Percentiles rank a stretch among this genome's conserved stretches.
phyloP scores from a whole-genome alignment of 2,113 vertebrate genomes.

The Andinoacara biseriatus region DNA sequence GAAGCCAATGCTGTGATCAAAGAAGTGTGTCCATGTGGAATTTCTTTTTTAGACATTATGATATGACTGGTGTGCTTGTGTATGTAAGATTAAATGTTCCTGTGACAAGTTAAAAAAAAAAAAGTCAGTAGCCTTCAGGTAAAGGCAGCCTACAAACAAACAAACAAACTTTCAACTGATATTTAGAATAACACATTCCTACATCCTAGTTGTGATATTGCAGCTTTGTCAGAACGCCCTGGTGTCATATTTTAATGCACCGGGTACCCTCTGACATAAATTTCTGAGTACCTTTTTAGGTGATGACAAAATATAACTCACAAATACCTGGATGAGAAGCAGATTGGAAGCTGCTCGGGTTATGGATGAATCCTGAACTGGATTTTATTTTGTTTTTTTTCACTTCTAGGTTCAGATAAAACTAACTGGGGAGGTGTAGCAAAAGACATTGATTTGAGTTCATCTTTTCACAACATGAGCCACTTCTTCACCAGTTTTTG shows the following conservation, averaged over 20 bases:
- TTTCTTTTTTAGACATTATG: slow-evolving; percentile 48
- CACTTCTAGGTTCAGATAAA: not conserved
- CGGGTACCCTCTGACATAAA: no score
- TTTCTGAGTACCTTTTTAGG: no score
- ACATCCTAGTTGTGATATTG: not conserved
- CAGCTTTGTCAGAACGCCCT: not conserved
- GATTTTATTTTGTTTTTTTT: not conserved
- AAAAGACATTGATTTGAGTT: not conserved
- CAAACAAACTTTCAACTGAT: not conserved
- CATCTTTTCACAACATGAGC: not conserved
- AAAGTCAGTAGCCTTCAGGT: not conserved
- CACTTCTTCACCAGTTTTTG: not conserved
- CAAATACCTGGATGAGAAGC: not conserved
- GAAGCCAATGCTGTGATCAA: slow-evolving; percentile 70
- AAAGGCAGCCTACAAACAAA: not conserved
- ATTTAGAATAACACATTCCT: not conserved
- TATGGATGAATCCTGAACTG: no score
- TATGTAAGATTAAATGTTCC: slow-evolving; percentile 9
- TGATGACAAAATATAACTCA: not conserved
- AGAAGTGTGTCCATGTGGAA: slow-evolving; percentile 52
- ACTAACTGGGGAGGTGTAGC: not conserved
- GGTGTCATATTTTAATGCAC: no score
- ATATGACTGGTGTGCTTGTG: not conserved
- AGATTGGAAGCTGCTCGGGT: not conserved
- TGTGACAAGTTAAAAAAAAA: not conserved